These are phyloP conservation scores for Xenentodon cancila DNA, from an alignment of 2,797 vertebrate genomes.

Conservation along the genomic window DNA sequence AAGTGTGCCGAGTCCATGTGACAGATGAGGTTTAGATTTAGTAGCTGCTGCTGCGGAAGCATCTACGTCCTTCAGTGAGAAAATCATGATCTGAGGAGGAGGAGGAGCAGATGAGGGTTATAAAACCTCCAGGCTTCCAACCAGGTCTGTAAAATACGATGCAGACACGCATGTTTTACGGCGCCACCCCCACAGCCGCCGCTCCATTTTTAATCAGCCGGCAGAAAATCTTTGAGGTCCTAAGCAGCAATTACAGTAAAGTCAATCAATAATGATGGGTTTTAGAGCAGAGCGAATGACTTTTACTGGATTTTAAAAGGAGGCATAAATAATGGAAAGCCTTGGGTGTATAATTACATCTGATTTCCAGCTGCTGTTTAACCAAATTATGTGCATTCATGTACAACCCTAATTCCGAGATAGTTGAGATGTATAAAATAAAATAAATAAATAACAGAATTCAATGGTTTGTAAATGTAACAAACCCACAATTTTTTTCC, in stretches of 20 bases:
- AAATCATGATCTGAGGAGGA: too few species aligned
- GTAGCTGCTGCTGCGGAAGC: conserved; percentile 10
- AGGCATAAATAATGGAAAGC: conserved; percentile 80
- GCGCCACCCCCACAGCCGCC: conserved; percentile 35
- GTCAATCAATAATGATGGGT: conserved; percentile 82
- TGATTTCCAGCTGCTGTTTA: conserved; percentile 68
- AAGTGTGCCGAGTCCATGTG: not conserved
- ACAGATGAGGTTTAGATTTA: conserved; percentile 22
- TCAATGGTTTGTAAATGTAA: too few species aligned
- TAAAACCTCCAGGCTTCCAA: conserved; percentile 27
- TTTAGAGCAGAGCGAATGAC: conserved; percentile 75
- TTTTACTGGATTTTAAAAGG: conserved; percentile 82
- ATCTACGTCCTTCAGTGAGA: not conserved
- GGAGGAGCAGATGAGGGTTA: conserved; percentile 7
- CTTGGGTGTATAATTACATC: conserved; percentile 72
- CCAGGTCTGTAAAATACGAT: conserved; percentile 60
- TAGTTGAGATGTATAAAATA: too few species aligned
- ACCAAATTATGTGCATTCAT: conserved; percentile 53
- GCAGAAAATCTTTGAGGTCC: conserved; percentile 81
- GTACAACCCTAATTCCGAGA: too few species aligned
- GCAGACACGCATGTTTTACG: conserved; percentile 58
- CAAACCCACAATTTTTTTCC: too few species aligned
- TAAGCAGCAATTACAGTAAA: conserved; percentile 83
- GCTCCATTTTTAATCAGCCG: conserved; percentile 69
- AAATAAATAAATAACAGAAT: too few species aligned